Conservation (phyloP, 2,797 vertebrate species). For the Propithecus perrieri region DNA sequence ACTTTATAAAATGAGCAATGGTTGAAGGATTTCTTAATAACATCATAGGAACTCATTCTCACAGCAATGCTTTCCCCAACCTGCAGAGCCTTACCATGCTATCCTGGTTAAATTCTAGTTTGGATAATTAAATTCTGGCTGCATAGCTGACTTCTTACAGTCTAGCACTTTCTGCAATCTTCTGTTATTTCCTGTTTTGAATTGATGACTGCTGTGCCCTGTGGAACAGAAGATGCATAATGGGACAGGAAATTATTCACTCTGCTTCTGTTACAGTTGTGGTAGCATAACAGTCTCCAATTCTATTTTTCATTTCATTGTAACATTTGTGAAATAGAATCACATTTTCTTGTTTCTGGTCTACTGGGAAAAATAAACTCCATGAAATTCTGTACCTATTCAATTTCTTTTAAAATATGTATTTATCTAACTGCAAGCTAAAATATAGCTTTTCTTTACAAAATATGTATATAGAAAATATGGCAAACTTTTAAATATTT, state of each 20-base stretch:
- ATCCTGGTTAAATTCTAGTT: slow-evolving; percentile 3
- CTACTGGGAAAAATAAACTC: neutral
- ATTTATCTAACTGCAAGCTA: neutral
- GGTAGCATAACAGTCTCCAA: neutral
- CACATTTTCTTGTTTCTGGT: neutral
- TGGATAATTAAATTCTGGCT: slow-evolving; percentile 59
- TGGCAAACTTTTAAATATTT: neutral
- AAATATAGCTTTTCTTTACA: neutral
- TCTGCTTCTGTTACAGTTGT: neutral
- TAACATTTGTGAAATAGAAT: neutral
- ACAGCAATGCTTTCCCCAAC: neutral
- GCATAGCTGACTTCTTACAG: neutral
- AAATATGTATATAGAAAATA: neutral
- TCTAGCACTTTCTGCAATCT: neutral
- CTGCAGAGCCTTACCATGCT: neutral
- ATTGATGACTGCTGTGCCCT: neutral
- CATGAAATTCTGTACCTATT: neutral
- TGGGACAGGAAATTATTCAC: neutral
- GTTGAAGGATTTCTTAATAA: neutral
- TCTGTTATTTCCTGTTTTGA: slow-evolving; percentile 51
- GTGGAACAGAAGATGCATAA: neutral
- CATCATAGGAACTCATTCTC: neutral
- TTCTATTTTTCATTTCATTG: slow-evolving; percentile 44
- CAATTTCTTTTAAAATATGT: neutral
- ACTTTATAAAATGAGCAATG: neutral